Percentiles rank a stretch among this genome's conserved stretches.
phyloP scores from a whole-genome alignment of 1,140 invertebrate genomes.

The Lamellibrachia luymesi region DNA sequence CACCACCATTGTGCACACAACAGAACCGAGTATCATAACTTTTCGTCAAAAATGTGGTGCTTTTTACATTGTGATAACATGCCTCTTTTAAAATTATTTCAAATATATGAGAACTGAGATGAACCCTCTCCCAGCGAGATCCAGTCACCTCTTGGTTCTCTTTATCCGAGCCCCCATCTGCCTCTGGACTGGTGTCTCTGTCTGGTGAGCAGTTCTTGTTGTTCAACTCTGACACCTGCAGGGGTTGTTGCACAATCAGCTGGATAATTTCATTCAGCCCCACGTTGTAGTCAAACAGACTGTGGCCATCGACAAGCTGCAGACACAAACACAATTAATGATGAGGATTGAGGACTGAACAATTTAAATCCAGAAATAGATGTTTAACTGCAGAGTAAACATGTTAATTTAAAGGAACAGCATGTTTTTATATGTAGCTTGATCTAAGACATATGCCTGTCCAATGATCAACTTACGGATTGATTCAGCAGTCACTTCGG shows the following conservation, averaged over 20 bases:
- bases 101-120: not conserved
- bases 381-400: no score
- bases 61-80: no score
- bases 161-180: conserved; percentile 29
- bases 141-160: conserved; percentile 36
- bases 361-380: no score
- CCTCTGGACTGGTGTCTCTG: conserved; percentile 18
- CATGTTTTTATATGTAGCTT: no score
- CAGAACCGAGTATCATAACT: no score
- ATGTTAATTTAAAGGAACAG: no score
- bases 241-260: conserved; percentile 61
- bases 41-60: no score
- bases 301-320: conserved; percentile 73
- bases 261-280: conserved; percentile 79
- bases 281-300: conserved; percentile 75
- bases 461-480: no score
- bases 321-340: not conserved
- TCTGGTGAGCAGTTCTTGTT: not conserved
- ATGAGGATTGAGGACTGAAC: not conserved
- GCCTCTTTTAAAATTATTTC: no score
- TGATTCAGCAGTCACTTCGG: no score
- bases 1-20: no score
- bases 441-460: no score
- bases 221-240: not conserved
- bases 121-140: not conserved